Evolutionary conservation across 2,888 invertebrate species (phyloP).

Genomic region (Esperia sulphurella): DNA sequence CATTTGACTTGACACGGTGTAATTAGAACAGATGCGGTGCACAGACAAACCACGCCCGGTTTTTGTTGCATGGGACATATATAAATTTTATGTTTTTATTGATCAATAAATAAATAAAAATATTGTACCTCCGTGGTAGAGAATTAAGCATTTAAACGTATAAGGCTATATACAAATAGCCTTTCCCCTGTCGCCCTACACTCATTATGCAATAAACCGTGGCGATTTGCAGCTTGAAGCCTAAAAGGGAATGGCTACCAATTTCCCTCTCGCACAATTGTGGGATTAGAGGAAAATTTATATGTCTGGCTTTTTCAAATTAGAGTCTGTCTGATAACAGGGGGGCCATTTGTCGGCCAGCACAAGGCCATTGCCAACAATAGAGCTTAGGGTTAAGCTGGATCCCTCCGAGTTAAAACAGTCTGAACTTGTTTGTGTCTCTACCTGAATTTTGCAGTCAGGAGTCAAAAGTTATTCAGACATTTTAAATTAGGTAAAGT

Average conservation of each 20-base stretch:
- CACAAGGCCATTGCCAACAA: constrained; percentile 41
- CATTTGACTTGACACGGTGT: too few species aligned
- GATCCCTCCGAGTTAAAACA: neutral
- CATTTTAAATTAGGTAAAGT: too few species aligned
- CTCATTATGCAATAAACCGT: constrained; percentile 60
- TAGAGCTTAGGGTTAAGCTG: constrained; percentile 22
- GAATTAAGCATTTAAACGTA: neutral
- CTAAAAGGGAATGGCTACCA: constrained; percentile 61
- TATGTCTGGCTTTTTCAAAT: constrained; percentile 76
- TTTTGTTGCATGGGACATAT: too few species aligned
- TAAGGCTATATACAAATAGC: constrained; percentile 28
- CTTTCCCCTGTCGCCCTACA: constrained; percentile 39
- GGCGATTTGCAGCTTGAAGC: constrained; percentile 61
- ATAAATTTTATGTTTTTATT: too few species aligned
- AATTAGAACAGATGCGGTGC: too few species aligned
- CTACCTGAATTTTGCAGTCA: too few species aligned
- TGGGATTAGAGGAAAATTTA: constrained; percentile 72
- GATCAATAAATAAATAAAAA: too few species aligned
- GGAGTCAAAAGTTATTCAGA: too few species aligned
- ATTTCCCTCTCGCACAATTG: constrained; percentile 69
- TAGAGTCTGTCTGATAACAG: constrained; percentile 59
- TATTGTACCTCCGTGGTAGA: too few species aligned
- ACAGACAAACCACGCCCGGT: too few species aligned
- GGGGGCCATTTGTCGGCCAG: constrained; percentile 48
- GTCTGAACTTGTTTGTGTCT: too few species aligned